Base-by-base conservation (phyloP, 2,797 vertebrate genomes). In the Manis pentadactyla region DNA sequence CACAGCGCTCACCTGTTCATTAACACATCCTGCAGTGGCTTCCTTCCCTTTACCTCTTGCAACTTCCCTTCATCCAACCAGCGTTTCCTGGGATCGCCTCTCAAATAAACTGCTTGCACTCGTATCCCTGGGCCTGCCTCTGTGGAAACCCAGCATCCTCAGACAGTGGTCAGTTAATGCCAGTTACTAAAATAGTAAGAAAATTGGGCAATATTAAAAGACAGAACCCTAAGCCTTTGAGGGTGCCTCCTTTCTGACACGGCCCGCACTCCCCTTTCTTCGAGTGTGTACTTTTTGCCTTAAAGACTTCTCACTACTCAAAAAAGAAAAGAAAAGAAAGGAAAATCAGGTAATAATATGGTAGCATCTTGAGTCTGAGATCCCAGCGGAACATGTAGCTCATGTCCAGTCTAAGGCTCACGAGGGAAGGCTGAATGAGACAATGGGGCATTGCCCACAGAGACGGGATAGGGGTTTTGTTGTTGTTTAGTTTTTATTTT, bases 401-500 rank as follows among this genome's bases (percentile, higher is more conserved):
- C 18, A 34, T 0, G 12, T 39, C 71, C 59, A 8, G 14, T 4
- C 17, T 53, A 9, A 19, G 4, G 11, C 82, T 74, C 64, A 0
- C 18, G 77, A 37, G 15, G 42, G 23, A 15, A 19, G 17, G 17
- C 34, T 18, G 49, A 46, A 68, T 27, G 23, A 74, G 59, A 42
- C 34, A 1, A 11, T 0, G 27, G 34, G 64, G 46, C 23, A 4
- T 19, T 21, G 0, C 25, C 75, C 31, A 3, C 73, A 39, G 94
- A 88, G 69, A 51, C 0, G 5, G 46, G 23, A 8, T 4, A 25
- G 15, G 19, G 19, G 39, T 2, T 42, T n/a, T 15, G 21, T 18
- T 42, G 46, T 31, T 66, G 29, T 55, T 87, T 59, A 53, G 19
- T 7, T 95, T 74, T 90, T 37, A 27, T 53, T 78, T 46, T 86